Evolutionary conservation across 1,140 invertebrate genomes (phyloP).

Genomic region (Physella acuta): DNA sequence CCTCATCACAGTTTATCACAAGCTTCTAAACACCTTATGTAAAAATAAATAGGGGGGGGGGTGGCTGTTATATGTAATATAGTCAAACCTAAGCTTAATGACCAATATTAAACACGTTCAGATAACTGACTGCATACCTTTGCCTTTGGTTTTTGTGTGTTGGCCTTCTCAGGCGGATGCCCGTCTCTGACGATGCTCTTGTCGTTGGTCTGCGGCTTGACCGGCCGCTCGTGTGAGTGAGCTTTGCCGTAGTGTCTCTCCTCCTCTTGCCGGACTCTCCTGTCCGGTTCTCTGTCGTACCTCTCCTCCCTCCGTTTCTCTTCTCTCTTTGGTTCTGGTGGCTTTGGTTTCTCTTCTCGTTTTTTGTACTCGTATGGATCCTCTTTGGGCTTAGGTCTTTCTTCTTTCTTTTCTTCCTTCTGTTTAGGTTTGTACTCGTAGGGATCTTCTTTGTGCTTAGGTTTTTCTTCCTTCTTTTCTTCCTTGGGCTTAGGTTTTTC

Average conservation of each 20-base stretch:
- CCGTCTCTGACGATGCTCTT: slow-evolving; percentile 6
- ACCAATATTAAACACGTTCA: too few relatives aligned
- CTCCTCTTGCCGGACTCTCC: background rate
- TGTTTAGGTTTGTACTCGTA: background rate
- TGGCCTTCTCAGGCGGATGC: background rate
- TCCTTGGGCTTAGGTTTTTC: slow-evolving; percentile 2
- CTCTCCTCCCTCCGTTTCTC: too few relatives aligned
- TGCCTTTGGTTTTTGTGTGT: slow-evolving; percentile 5
- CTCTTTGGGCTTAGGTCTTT: background rate
- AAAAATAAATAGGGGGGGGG: too few relatives aligned
- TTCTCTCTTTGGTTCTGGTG: background rate
- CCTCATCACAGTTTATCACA: too few relatives aligned
- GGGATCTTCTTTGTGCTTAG: background rate
- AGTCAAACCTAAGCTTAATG: too few relatives aligned
- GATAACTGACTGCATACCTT: slow-evolving; percentile 1
- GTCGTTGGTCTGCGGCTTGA: background rate
- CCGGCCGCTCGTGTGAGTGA: background rate
- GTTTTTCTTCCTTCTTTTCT: background rate
- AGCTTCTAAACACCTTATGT: too few relatives aligned
- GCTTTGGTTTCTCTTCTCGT: background rate
- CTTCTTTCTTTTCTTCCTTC: background rate
- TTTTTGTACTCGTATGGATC: background rate
- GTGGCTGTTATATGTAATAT: too few relatives aligned
- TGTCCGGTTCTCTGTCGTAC: background rate
- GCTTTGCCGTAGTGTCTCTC: background rate